Conservation (phyloP, 2,113 vertebrate genomes). For the Leiothrix lutea region DNA sequence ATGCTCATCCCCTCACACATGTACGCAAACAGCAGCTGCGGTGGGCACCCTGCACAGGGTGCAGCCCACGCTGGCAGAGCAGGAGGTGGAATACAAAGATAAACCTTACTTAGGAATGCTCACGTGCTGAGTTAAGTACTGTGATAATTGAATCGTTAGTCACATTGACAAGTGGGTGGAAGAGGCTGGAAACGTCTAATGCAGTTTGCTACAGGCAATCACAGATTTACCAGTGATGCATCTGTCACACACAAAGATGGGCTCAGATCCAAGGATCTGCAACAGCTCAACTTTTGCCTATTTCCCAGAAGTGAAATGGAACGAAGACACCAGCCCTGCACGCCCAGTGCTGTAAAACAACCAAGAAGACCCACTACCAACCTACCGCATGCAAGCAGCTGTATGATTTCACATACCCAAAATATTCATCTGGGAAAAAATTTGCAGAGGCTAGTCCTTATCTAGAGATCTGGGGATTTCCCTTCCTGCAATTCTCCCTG, state of each 20-base stretch:
- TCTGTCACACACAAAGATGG: constrained; percentile 20
- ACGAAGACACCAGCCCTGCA: not conserved
- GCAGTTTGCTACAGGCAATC: constrained; percentile 36
- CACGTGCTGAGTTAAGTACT: not conserved
- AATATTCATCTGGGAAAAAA: not conserved
- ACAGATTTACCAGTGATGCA: not conserved
- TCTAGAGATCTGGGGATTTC: constrained; percentile 7
- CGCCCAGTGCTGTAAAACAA: not conserved
- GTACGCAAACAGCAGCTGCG: not conserved
- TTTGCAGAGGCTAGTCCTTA: not conserved
- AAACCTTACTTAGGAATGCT: not conserved
- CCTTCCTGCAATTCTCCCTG: not conserved
- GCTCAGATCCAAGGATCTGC: constrained; percentile 10
- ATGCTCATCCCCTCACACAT: not conserved
- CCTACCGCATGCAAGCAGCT: not conserved
- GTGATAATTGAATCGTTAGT: constrained; percentile 43
- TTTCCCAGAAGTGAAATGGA: constrained; percentile 15
- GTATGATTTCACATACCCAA: not conserved
- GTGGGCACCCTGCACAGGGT: not conserved
- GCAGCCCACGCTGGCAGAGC: not conserved
- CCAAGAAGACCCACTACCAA: not conserved
- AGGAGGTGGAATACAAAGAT: not conserved
- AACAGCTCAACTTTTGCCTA: constrained; percentile 3
- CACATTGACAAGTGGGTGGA: constrained; percentile 44
- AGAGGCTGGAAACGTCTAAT: constrained; percentile 8